Conservation (phyloP, 2,797 vertebrate genomes). For the Chaetodon trifasciatus region DNA sequence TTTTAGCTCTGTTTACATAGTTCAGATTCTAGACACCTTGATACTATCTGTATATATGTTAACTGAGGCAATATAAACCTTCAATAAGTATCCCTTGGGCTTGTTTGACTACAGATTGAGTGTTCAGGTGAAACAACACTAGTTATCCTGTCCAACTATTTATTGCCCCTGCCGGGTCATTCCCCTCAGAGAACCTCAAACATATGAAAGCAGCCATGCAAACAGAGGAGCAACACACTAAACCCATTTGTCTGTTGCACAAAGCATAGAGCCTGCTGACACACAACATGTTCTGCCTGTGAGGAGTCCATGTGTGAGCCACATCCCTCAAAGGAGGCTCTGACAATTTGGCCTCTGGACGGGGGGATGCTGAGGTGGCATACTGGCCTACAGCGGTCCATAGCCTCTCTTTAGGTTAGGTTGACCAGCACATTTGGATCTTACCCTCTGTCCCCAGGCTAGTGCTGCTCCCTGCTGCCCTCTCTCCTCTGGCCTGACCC, state of each 20-base stretch:
- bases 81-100: slow-evolving; percentile 38
- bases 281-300: slow-evolving; percentile 52
- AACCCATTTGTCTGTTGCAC: slow-evolving; percentile 59
- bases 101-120: slow-evolving; percentile 56
- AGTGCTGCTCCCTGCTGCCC: slow-evolving; percentile 33
- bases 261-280: slow-evolving; percentile 50
- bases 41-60: slow-evolving; percentile 55
- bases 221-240: slow-evolving; percentile 63
- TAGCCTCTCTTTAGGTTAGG: slow-evolving; percentile 17
- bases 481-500: slow-evolving; percentile 55
- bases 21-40: slow-evolving; percentile 49
- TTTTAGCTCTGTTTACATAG: slow-evolving; percentile 41
- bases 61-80: slow-evolving; percentile 48
- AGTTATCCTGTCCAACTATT: slow-evolving; percentile 66
- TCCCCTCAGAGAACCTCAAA: slow-evolving; percentile 61
- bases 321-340: slow-evolving; percentile 63
- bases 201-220: slow-evolving; percentile 52
- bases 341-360: slow-evolving; percentile 59
- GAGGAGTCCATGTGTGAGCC: slow-evolving; percentile 53
- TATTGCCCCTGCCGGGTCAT: slow-evolving; percentile 60
- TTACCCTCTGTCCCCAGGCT: slow-evolving; percentile 29
- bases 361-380: slow-evolving; percentile 41
- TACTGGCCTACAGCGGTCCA: slow-evolving; percentile 29
- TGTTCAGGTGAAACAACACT: slow-evolving; percentile 73
- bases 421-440: slow-evolving; percentile 13